A percentile compares a stretch with the other conserved stretches of the same genome.
Evolutionary conservation across 2,888 invertebrate genomes (phyloP).

Genomic region (Dynastes maya): DNA sequence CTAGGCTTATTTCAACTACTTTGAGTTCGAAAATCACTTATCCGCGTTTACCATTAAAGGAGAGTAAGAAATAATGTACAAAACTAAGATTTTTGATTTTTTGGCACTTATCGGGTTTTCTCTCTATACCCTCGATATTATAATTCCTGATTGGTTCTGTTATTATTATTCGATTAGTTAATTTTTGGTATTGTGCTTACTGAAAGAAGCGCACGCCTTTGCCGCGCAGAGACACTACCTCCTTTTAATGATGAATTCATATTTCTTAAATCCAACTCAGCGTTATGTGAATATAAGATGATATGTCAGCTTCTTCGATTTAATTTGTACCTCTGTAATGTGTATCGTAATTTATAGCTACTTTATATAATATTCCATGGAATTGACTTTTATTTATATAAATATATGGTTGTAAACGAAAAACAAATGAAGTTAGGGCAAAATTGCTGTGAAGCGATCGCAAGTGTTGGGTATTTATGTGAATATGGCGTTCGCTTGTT

Average conservation of each 20-base stretch:
- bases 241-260: neutral
- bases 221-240: no score
- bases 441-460: neutral
- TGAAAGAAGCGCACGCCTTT: no score
- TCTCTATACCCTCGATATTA: no score
- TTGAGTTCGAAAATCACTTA: no score
- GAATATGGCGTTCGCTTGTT: neutral
- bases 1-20: no score
- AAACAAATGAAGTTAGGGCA: neutral
- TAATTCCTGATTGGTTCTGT: no score
- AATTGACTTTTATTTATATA: slow-evolving; percentile 42
- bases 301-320: neutral
- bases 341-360: slow-evolving; percentile 5
- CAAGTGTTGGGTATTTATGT: neutral
- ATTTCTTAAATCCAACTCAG: neutral
- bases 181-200: no score
- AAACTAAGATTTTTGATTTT: no score
- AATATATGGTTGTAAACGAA: neutral
- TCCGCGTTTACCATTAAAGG: no score
- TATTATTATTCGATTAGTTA: no score
- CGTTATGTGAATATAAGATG: neutral
- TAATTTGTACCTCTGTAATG: neutral
- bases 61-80: no score
- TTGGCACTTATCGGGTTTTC: no score
- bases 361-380: slow-evolving; percentile 17